Conservation (phyloP, 2,113 vertebrate species). For the Andinoacara biseriatus region DNA sequence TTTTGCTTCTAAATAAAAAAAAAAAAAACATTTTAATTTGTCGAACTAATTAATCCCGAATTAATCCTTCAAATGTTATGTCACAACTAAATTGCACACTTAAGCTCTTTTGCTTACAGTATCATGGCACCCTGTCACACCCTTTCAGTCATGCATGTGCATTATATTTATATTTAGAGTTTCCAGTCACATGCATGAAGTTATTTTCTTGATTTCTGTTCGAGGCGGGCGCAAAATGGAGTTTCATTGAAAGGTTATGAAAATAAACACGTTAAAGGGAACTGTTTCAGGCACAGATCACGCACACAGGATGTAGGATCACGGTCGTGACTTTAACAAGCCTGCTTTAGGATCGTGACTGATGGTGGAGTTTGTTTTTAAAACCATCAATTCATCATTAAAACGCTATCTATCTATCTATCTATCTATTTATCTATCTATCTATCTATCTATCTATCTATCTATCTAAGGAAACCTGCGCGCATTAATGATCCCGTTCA, state of each 20-base stretch:
- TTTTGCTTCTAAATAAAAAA: slow-evolving; percentile 44
- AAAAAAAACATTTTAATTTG: slow-evolving; percentile 41
- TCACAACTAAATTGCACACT: not conserved
- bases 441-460: slow-evolving; percentile 43
- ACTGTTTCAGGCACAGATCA: not conserved
- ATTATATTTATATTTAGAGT: not conserved
- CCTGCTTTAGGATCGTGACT: slow-evolving; percentile 33
- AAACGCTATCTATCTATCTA: slow-evolving; percentile 7
- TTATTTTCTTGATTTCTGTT: not conserved
- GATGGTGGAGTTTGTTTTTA: not conserved
- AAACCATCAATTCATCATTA: not conserved
- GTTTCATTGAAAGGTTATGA: not conserved
- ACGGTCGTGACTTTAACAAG: slow-evolving; percentile 58
- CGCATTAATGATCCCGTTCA: not conserved
- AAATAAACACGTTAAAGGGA: not conserved
- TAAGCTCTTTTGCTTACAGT: not conserved
- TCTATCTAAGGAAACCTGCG: not conserved
- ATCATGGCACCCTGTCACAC: too few relatives aligned
- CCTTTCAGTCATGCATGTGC: too few relatives aligned
- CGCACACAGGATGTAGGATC: slow-evolving; percentile 55
- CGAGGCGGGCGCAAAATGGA: not conserved
- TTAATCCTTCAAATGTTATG: not conserved
- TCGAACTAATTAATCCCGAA: too few relatives aligned
- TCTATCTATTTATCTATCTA: slow-evolving; percentile 39
- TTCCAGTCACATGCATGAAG: not conserved